phyloP scores from a whole-genome alignment of 2,113 vertebrate genomes.

The Odocoileus hemionus region DNA sequence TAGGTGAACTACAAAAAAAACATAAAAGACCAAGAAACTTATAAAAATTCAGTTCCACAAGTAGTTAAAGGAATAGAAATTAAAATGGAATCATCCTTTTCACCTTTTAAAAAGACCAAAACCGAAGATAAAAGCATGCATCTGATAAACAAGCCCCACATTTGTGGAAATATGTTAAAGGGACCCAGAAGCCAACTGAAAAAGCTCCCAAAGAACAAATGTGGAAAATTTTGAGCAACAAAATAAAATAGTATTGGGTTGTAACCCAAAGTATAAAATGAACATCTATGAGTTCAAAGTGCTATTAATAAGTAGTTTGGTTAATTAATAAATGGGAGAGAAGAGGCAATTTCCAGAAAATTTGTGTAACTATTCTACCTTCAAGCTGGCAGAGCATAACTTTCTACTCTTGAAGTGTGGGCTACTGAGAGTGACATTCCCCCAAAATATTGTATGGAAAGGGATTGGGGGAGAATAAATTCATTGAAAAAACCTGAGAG shows the following conservation, averaged over 20 bases:
- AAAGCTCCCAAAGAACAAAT: background rate
- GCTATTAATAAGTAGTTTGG: background rate
- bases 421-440: background rate
- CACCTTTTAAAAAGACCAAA: background rate
- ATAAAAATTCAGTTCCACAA: background rate
- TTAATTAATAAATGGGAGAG: constrained; percentile 19
- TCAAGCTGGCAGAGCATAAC: background rate
- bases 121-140: background rate
- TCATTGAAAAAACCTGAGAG: background rate
- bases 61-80: constrained; percentile 1
- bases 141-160: background rate
- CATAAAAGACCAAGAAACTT: background rate
- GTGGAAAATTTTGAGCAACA: background rate
- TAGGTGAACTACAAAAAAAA: background rate
- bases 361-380: background rate
- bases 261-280: constrained; percentile 11
- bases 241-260: background rate
- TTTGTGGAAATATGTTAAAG: background rate
- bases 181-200: background rate
- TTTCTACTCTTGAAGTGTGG: background rate
- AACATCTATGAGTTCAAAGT: background rate
- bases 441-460: background rate
- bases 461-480: background rate
- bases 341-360: background rate
- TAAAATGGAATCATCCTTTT: background rate